These are phyloP conservation scores for Lathronympha strigana DNA, from an alignment of 2,888 invertebrate genomes.

Conservation along the genomic window DNA sequence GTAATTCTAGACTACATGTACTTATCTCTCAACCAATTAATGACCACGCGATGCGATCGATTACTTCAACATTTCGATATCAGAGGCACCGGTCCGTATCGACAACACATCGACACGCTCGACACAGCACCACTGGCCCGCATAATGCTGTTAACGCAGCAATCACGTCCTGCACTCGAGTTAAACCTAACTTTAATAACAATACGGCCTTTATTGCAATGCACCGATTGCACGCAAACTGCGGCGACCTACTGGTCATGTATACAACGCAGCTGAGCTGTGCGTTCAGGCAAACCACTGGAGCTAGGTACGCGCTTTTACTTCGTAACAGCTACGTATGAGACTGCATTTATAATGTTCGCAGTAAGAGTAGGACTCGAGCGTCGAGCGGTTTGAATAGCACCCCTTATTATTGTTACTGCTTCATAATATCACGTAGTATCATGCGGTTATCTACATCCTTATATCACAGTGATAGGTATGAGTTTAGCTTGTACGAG, in stretches of 20 bases:
- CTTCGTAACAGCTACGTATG: not conserved
- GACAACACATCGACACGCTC: conserved; percentile 20
- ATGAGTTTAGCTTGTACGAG: not conserved
- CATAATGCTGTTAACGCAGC: conserved; percentile 62
- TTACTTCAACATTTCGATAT: conserved; percentile 50
- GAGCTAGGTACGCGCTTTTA: not conserved
- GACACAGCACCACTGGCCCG: conserved; percentile 59
- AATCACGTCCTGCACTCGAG: conserved; percentile 49
- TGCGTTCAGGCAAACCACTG: not conserved
- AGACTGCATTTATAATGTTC: not conserved
- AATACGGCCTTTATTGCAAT: conserved; percentile 50
- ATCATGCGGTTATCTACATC: not conserved
- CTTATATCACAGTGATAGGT: not conserved
- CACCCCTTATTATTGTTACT: conserved; percentile 54
- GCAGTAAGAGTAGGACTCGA: not conserved
- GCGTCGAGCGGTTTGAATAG: not conserved
- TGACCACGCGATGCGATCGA: not conserved
- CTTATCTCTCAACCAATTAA: not conserved
- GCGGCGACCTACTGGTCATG: conserved; percentile 42
- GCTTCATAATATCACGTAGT: conserved; percentile 38
- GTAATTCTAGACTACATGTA: too few relatives aligned
- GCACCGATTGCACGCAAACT: conserved; percentile 32
- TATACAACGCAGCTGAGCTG: not conserved
- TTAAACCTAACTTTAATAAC: conserved; percentile 50
- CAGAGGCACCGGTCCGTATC: conserved; percentile 45